Evolutionary conservation across 2,888 invertebrate species (phyloP).

Genomic region (Galerucella nymphaeae): DNA sequence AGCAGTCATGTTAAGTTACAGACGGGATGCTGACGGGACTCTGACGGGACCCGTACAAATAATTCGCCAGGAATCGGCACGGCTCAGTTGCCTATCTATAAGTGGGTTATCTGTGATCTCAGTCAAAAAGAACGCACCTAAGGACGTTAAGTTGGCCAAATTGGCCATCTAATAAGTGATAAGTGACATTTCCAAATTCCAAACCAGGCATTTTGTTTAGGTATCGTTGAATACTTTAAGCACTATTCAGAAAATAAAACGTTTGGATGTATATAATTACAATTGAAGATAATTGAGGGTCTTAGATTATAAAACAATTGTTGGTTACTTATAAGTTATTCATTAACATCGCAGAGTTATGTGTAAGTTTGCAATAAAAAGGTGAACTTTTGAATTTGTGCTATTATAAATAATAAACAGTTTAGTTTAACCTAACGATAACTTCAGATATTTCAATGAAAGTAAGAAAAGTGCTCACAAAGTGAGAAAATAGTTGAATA

Average conservation of each 20-base stretch:
- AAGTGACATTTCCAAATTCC: not conserved
- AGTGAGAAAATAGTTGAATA: not conserved
- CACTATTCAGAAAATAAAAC: not conserved
- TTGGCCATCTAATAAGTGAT: too few relatives aligned
- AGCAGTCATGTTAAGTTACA: too few relatives aligned
- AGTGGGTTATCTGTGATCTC: too few relatives aligned
- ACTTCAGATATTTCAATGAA: not conserved
- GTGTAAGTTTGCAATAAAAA: not conserved
- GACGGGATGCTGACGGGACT: too few relatives aligned
- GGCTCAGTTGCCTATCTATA: too few relatives aligned
- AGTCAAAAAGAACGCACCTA: too few relatives aligned
- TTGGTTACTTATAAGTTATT: not conserved
- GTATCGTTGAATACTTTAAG: not conserved
- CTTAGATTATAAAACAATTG: not conserved
- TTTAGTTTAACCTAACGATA: not conserved
- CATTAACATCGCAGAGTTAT: not conserved
- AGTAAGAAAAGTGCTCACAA: not conserved
- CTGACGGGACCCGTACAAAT: too few relatives aligned
- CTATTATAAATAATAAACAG: not conserved
- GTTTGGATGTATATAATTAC: not conserved
- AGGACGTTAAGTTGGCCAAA: too few relatives aligned
- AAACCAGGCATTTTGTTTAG: conserved; percentile 16
- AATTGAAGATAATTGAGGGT: not conserved
- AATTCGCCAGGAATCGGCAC: too few relatives aligned
- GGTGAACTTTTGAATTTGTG: not conserved